Conservation (phyloP, 2,113 vertebrate genomes). For the Mohoua ochrocephala region DNA sequence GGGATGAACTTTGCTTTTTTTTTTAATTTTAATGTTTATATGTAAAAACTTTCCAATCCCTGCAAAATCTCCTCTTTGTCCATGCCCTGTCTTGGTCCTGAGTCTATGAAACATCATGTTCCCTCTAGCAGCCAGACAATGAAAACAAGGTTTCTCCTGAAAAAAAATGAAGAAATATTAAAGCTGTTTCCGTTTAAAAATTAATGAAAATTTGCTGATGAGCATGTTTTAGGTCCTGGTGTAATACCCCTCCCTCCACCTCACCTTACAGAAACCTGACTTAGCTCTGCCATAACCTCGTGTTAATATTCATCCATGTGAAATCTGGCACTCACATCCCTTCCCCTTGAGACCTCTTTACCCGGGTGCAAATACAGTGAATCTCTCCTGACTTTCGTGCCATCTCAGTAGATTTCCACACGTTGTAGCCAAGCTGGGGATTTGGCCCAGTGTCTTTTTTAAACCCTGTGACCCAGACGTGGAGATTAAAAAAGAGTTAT, state of each 20-base stretch:
- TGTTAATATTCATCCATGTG: neutral
- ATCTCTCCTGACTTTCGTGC: neutral
- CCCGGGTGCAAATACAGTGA: neutral
- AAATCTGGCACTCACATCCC: neutral
- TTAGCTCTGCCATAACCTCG: neutral
- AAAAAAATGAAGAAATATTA: neutral
- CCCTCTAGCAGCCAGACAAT: neutral
- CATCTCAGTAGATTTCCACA: conserved; percentile 46
- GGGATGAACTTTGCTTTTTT: neutral
- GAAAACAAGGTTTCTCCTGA: neutral
- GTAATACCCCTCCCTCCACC: neutral
- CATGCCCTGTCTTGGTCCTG: neutral
- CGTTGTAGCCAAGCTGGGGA: conserved; percentile 12
- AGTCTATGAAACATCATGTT: neutral
- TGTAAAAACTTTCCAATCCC: neutral
- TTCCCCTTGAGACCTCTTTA: neutral
- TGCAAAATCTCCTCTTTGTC: neutral
- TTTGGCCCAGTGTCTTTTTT: conserved; percentile 63
- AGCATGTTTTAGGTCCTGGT: neutral
- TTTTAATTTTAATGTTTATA: neutral
- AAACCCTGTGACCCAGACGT: conserved; percentile 57
- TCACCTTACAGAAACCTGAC: neutral
- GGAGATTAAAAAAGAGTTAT: conserved; percentile 53
- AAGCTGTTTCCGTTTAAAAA: neutral
- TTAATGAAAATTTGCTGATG: neutral